Conservation (phyloP, 2,113 vertebrate genomes). For the Condylura cristata region DNA sequence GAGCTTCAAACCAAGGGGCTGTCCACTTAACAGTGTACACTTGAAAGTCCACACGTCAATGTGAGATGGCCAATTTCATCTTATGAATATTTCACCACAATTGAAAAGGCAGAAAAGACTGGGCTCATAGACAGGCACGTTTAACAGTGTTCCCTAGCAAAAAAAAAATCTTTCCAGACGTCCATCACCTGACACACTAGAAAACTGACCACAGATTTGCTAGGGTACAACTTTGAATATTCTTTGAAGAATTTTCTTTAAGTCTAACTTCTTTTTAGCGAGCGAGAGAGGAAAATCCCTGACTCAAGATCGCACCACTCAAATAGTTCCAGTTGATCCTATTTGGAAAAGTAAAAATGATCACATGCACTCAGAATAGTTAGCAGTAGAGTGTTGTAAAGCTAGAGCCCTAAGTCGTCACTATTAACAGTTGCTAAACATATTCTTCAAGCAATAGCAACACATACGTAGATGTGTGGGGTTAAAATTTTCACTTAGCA, state of each 20-base stretch:
- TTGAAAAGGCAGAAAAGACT: background rate
- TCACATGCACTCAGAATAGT: background rate
- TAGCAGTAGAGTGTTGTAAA: background rate
- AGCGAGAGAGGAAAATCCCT: background rate
- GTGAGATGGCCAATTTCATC: background rate
- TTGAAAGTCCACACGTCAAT: background rate
- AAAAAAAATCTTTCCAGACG: background rate
- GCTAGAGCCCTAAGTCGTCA: background rate
- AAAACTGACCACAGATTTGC: background rate
- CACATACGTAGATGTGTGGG: accelerated
- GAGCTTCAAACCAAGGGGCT: background rate
- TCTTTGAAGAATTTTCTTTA: background rate
- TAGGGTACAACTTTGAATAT: background rate
- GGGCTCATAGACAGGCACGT: background rate
- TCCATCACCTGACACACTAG: background rate
- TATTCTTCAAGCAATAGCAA: background rate
- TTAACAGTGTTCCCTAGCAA: background rate
- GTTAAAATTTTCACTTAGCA: background rate
- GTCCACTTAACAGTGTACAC: background rate
- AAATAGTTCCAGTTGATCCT: background rate
- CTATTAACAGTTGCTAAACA: background rate
- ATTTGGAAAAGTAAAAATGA: background rate
- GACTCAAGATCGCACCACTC: background rate
- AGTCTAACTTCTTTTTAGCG: background rate
- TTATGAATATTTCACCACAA: background rate